Evolutionary conservation across 2,888 invertebrate species (phyloP), one percentile per base, ranked within the genome.

Genomic region (Chrysotoxum bicinctum): DNA sequence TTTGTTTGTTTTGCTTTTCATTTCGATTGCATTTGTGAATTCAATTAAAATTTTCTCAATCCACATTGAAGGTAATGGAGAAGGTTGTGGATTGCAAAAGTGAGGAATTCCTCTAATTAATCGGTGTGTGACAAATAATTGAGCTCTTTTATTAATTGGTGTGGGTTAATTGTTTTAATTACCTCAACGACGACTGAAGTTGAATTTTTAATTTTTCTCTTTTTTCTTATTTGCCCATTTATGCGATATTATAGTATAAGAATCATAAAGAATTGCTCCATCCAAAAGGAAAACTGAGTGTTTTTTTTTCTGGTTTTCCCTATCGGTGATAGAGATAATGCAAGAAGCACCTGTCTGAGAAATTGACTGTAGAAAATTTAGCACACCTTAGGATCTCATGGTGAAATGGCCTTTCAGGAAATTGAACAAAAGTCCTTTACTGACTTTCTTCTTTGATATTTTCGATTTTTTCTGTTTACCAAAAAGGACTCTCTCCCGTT

Each of bases 21-120:
- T 54, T 75, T 30, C 40, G 2, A 62, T 21, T 69, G 60, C 73
- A 54, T 69, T 73, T 79, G 66, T 79, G 56, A 78, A 78, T 83
- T 73, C 62, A 78, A 78, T 83, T 83, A 56, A 75, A 66, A 66
- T 66, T 75, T 73, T 70, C 70, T 45, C 52, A 69, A 69, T 64
- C 37, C 76, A 68, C 14, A 23, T 3, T 16, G 19, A 68, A 76
- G 56, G 76, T 56, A 70, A 75, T 56, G 48, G 52, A 72, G 83
- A 64, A 73, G 64, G 56, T 62, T 64, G 69, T 52, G 68, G 32
- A 35, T 58, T 23, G 58, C 58, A 19, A 62, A 43, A 64, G 19
- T 64, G 37, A 56, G 72, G 68, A 80, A 80, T 80, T 80, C 35
- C 35, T 75, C 84, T 84, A 84, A 84, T 84, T 84, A 70, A 75